A percentile compares a stretch with the other conserved stretches of the same genome.
These are phyloP conservation scores for Thymelicus acteon DNA, from an alignment of 2,888 invertebrate genomes.

Conservation along the genomic window DNA sequence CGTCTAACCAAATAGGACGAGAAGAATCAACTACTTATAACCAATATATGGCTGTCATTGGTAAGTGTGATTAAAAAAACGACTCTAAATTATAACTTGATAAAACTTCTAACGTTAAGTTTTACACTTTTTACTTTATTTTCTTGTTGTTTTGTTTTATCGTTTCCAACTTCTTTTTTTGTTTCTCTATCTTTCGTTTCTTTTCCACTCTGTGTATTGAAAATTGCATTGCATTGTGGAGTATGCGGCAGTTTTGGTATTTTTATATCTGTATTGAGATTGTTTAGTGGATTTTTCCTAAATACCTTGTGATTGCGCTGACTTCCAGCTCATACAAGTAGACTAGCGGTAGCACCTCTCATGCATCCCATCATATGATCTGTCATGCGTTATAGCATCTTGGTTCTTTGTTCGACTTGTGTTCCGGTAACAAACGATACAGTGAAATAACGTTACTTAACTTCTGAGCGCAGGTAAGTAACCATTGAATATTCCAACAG, in stretches of 20 bases:
- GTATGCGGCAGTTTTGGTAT: conserved; percentile 77
- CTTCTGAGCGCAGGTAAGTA: conserved; percentile 44
- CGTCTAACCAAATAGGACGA: conserved; percentile 93
- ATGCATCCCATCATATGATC: conserved; percentile 69
- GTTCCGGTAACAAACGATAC: conserved; percentile 25
- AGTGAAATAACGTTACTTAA: conserved; percentile 36
- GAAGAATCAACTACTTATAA: conserved; percentile 97
- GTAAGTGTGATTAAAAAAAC: conserved; percentile 89
- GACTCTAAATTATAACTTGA: conserved; percentile 81
- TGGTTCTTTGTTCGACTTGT: conserved; percentile 41
- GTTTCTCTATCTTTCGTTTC: conserved; percentile 59
- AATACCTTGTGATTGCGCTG: conserved; percentile 57
- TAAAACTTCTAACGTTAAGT: conserved; percentile 76
- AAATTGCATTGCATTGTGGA: conserved; percentile 81
- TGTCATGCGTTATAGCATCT: conserved; percentile 49
- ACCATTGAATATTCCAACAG: conserved; percentile 36
- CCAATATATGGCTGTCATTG: conserved; percentile 98
- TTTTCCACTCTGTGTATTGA: conserved; percentile 69
- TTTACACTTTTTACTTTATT: conserved; percentile 59
- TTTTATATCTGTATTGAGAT: conserved; percentile 62
- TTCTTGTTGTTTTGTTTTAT: conserved; percentile 58
- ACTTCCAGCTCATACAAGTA: conserved; percentile 63
- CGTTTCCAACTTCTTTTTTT: conserved; percentile 47
- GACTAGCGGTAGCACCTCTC: conserved; percentile 70
- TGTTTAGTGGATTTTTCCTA: conserved; percentile 62